Percentiles rank a stretch among this genome's conserved stretches.
Evolutionary conservation across 2,888 invertebrate genomes (phyloP).

Genomic region (Antheraea assamensis): DNA sequence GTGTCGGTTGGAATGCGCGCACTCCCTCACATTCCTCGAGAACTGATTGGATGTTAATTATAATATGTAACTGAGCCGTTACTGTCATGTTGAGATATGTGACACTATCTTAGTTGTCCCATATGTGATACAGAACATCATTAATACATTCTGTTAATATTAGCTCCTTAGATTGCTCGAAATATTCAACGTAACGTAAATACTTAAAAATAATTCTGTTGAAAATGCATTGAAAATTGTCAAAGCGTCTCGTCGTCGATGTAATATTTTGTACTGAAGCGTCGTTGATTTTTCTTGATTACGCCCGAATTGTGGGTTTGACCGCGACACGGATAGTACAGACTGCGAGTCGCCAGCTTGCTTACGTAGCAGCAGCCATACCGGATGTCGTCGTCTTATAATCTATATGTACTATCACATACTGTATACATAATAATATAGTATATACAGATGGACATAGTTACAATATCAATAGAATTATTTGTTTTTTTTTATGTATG

Average conservation of each 20-base stretch:
- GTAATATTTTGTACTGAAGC: not conserved
- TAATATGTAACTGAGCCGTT: not conserved
- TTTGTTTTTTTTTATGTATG: too few relatives aligned
- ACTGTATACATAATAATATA: not conserved
- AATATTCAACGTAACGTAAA: not conserved
- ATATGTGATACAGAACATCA: not conserved
- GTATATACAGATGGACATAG: not conserved
- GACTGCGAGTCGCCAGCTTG: constrained; percentile 23
- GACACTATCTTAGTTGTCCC: constrained; percentile 13
- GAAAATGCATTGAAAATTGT: not conserved
- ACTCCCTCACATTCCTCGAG: not conserved
- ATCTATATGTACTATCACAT: not conserved
- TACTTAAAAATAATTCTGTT: not conserved
- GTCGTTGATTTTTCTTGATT: not conserved
- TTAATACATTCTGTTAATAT: not conserved
- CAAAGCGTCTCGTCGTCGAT: not conserved
- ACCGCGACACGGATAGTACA: constrained; percentile 14
- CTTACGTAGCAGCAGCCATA: constrained; percentile 17
- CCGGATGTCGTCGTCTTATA: constrained; percentile 21
- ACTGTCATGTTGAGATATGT: not conserved
- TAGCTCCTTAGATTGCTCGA: not conserved
- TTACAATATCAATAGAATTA: too few relatives aligned
- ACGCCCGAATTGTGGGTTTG: not conserved
- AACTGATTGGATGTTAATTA: constrained; percentile 9
- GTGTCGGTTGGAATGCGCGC: not conserved